These are phyloP conservation scores for Calephelis nemesis DNA, from an alignment of 1,140 invertebrate species.

Conservation along the genomic window DNA sequence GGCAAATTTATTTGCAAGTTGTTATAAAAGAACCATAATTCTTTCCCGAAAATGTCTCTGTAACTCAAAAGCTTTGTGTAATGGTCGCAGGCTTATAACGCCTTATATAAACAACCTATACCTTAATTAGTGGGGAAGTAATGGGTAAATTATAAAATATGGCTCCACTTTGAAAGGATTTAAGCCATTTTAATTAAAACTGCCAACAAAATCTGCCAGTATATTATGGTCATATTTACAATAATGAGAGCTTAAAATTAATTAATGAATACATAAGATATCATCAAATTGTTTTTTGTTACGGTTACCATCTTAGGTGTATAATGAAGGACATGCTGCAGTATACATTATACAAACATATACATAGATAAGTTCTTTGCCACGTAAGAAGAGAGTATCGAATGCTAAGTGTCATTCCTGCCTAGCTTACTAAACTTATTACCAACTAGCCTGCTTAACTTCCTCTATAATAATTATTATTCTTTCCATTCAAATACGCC, in stretches of 20 bases:
- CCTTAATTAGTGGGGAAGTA: conserved; percentile 6
- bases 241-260: neutral
- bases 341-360: too few relatives aligned
- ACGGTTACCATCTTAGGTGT: too few relatives aligned
- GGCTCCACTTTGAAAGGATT: conserved; percentile 7
- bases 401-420: too few relatives aligned
- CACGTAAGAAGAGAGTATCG: too few relatives aligned
- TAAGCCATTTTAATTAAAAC: conserved; percentile 8
- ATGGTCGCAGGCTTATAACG: conserved; percentile 3
- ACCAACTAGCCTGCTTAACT: too few relatives aligned
- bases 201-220: neutral
- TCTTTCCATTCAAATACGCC: too few relatives aligned
- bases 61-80: neutral
- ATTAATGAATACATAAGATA: neutral
- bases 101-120: conserved; percentile 4
- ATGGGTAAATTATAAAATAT: conserved; percentile 5
- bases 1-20: neutral
- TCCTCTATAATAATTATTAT: too few relatives aligned
- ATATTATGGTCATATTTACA: neutral
- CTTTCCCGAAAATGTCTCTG: neutral
- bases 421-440: too few relatives aligned
- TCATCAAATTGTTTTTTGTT: neutral
- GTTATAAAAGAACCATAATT: neutral
- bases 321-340: too few relatives aligned
- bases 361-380: too few relatives aligned